Conservation (phyloP, 2,113 vertebrate genomes). For the Scolopax mira region DNA sequence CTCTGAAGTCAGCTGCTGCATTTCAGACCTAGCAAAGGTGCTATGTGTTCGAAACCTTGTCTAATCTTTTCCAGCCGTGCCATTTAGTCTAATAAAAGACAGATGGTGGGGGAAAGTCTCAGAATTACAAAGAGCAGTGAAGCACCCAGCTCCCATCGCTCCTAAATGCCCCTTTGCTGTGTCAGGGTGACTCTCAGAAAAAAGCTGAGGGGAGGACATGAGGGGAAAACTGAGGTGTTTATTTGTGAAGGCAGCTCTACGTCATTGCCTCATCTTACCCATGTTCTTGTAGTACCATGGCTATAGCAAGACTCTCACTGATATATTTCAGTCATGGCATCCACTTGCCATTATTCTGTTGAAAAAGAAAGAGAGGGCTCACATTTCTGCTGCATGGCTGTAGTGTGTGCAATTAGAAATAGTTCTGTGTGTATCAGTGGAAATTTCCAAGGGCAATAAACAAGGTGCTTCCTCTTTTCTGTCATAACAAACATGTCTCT, state of each 20-base stretch:
- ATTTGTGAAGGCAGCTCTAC: background rate
- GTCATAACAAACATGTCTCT: background rate
- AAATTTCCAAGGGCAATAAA: conserved; percentile 42
- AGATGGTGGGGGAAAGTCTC: background rate
- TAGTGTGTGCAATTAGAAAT: background rate
- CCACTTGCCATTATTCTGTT: background rate
- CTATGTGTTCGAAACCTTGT: background rate
- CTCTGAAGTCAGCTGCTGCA: background rate
- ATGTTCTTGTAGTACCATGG: background rate
- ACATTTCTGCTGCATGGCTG: background rate
- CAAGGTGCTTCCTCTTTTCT: conserved; percentile 12
- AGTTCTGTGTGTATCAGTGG: background rate
- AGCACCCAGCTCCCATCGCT: background rate
- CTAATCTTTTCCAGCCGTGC: background rate
- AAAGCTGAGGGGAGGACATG: background rate
- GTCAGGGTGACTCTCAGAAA: background rate
- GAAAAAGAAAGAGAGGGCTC: background rate
- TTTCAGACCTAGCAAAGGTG: background rate
- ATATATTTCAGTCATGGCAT: background rate
- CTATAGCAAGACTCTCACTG: background rate
- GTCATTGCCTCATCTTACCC: background rate
- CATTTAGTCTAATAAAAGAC: background rate
- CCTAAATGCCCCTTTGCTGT: background rate
- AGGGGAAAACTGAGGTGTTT: background rate
- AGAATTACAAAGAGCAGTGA: background rate